Evolutionary conservation across 2,888 invertebrate species (phyloP).

Genomic region (Xestia c-nigrum): DNA sequence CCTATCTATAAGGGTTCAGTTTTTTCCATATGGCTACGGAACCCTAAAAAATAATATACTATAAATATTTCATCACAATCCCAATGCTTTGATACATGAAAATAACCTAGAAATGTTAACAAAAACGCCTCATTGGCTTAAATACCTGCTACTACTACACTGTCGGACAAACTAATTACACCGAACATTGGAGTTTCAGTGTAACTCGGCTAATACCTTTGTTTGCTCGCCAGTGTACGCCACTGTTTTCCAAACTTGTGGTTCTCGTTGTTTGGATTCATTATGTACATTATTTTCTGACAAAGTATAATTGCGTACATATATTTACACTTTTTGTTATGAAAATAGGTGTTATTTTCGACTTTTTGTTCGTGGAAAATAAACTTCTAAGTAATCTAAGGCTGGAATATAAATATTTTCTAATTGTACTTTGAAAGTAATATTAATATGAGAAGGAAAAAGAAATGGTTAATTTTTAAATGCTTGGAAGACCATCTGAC

Average conservation of each 20-base stretch:
- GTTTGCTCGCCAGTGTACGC: slow-evolving; percentile 52
- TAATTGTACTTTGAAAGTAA: too few species aligned
- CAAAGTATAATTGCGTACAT: neutral
- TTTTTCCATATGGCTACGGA: too few species aligned
- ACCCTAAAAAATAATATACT: neutral
- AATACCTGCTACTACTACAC: slow-evolving; percentile 33
- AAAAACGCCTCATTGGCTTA: slow-evolving; percentile 6
- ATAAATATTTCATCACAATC: neutral
- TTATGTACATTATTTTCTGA: slow-evolving; percentile 29
- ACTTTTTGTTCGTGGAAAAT: neutral
- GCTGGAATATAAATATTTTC: neutral
- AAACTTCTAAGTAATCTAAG: neutral
- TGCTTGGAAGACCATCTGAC: too few species aligned
- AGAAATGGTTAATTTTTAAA: too few species aligned
- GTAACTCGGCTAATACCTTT: slow-evolving; percentile 44
- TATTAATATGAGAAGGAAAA: too few species aligned
- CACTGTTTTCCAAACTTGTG: slow-evolving; percentile 40
- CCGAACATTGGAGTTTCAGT: slow-evolving; percentile 33
- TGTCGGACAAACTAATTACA: slow-evolving; percentile 47
- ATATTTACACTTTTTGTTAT: neutral
- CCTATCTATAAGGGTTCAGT: too few species aligned
- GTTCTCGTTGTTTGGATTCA: slow-evolving; percentile 29
- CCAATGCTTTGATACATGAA: neutral
- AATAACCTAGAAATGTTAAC: neutral
- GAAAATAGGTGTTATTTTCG: neutral